Evolutionary conservation across 2,888 invertebrate species (phyloP), one percentile per base, ranked within the genome.

Genomic region (Sussaba pulchella): DNA sequence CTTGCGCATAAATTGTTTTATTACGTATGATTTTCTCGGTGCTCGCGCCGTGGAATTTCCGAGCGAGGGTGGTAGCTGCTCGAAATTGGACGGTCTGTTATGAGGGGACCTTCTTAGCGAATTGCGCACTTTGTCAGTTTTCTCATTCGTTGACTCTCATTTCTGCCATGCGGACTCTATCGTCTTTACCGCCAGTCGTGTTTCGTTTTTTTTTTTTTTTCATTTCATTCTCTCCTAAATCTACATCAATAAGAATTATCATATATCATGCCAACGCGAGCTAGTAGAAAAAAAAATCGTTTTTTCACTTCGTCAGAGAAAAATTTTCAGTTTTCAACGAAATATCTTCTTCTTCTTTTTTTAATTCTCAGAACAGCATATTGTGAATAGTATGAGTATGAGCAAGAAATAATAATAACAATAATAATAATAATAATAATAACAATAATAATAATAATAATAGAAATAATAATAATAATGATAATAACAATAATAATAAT

Each of bases 1-100:
- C n/a, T 14, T 26, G 52, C 52, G 12, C 63, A 63, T 63, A 52
- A 63, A 63, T 63, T 63, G 39, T 72, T 72, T 72, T 72, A 71
- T 72, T 72, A 72, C 63, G 50, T 50, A 63, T 63, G 47, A 36
- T 72, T 59, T 21, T 21, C 19, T 12, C 19, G 36, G 14, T 24
- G 31, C n/a, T 59, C 36, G 31, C 21, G 47, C 31, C 31, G n/a
- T n/a, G 59, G 59, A 71, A 71, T 59, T 45, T 71, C 57, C 50
- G 59, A 61, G 45, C n/a, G n/a, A n/a, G n/a, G n/a, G n/a, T n/a
- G 70, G 59, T 71, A n/a, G 39, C 21, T 36, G 24, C 52, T 24
- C 52, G 14, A 71, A 71, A 71, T 71, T 71, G 70, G 70, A 71
- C 45, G 43, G 45, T 47, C 59, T 57, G 31, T 24, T 19, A 45